These are phyloP conservation scores for Rousettus madagascariensis DNA, from an alignment of 2,797 vertebrate species.

Conservation along the genomic window DNA sequence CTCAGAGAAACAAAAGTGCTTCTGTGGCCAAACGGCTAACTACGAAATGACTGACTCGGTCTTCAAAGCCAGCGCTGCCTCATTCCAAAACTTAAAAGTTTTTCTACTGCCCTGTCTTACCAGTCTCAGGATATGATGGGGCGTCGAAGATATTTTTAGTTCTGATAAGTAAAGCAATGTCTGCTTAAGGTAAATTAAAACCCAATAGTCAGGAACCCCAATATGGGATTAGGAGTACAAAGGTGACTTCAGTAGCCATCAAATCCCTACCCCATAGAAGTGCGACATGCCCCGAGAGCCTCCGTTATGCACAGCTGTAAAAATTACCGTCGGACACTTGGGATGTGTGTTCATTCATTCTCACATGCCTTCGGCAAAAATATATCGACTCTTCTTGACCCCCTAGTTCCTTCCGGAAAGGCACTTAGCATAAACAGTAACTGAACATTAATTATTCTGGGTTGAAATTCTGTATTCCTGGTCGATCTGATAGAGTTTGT, in stretches of 20 bases:
- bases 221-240: neutral
- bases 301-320: no score
- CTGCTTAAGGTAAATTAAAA: neutral
- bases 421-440: neutral
- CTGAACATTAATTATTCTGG: neutral
- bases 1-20: neutral
- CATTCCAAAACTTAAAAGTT: neutral
- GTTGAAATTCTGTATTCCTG: neutral
- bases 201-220: neutral
- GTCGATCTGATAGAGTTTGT: neutral
- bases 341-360: neutral
- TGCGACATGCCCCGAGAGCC: neutral
- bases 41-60: neutral
- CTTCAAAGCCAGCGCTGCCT: neutral
- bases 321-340: neutral
- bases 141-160: neutral
- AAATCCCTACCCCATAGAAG: neutral
- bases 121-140: neutral
- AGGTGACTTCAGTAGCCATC: neutral
- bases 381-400: neutral
- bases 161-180: neutral
- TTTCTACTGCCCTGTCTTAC: neutral
- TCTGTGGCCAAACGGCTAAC: neutral
- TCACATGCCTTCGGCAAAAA: accelerated
- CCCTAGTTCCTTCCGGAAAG: neutral